A percentile compares a stretch with the other conserved stretches of the same genome.
phyloP scores from a whole-genome alignment of 2,888 invertebrate species.

The Euzophera pinguis region DNA sequence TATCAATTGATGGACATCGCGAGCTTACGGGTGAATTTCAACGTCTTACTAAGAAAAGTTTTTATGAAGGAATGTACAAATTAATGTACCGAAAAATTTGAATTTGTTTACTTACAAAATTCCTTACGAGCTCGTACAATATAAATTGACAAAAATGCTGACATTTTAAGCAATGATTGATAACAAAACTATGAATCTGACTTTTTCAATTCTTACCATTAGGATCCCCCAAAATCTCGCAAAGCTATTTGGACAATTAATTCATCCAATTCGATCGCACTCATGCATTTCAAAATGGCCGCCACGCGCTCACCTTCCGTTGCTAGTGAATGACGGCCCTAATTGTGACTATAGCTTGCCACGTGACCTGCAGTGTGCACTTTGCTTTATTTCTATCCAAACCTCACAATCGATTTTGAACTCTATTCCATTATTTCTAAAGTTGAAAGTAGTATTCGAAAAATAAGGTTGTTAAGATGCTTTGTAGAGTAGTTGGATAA shows the following conservation, averaged over 20 bases:
- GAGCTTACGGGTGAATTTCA: no score
- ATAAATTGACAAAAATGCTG: neutral
- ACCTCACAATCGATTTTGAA: neutral
- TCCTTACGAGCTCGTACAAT: no score
- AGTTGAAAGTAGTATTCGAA: neutral
- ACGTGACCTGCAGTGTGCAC: slow-evolving; percentile 53
- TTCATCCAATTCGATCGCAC: slow-evolving; percentile 57
- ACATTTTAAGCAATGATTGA: neutral
- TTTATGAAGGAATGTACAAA: no score
- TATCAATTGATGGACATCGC: no score
- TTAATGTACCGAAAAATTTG: no score
- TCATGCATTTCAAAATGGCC: slow-evolving; percentile 34
- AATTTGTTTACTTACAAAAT: no score
- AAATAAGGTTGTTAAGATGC: neutral
- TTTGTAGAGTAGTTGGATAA: neutral
- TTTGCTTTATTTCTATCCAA: neutral
- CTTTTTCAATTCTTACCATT: slow-evolving; percentile 4
- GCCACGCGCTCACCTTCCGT: slow-evolving; percentile 38
- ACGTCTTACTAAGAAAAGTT: no score
- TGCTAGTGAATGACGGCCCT: slow-evolving; percentile 57
- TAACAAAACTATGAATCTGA: neutral
- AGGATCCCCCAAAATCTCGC: slow-evolving; percentile 5
- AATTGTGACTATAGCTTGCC: slow-evolving; percentile 61
- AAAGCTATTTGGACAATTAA: slow-evolving; percentile 53
- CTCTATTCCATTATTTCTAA: neutral